A percentile compares a stretch with the other conserved stretches of the same genome.
phyloP scores from a whole-genome alignment of 2,113 vertebrate species.

The Ceratotherium simum region DNA sequence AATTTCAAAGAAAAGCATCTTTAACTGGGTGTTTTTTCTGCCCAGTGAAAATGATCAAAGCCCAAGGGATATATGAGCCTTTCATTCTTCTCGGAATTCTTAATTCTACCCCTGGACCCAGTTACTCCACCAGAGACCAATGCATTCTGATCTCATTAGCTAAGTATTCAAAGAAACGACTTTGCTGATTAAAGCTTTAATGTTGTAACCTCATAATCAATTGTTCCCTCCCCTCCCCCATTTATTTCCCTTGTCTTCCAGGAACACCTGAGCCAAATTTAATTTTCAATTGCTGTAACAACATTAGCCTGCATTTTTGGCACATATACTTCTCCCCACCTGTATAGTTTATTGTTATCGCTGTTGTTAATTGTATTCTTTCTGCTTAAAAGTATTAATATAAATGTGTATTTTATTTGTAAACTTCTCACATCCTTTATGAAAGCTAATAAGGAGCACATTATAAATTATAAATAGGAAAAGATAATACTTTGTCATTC shows the following conservation, averaged over 20 bases:
- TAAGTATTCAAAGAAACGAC: constrained; percentile 32
- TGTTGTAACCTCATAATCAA: background rate
- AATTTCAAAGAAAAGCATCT: constrained; percentile 29
- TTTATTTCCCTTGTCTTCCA: background rate
- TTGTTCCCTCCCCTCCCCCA: background rate
- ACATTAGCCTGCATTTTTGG: background rate
- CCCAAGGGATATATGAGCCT: background rate
- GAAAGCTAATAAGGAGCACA: background rate
- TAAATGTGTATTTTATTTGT: constrained; percentile 12
- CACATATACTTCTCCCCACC: background rate
- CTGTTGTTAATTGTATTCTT: background rate
- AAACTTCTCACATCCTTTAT: background rate
- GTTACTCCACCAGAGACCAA: background rate
- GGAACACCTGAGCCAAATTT: background rate
- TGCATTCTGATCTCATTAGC: constrained; percentile 32
- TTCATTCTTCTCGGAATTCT: constrained; percentile 18
- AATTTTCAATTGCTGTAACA: background rate
- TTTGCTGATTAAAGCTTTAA: constrained; percentile 1
- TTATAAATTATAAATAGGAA: background rate
- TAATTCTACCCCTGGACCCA: background rate
- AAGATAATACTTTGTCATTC: background rate
- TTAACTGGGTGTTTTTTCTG: background rate
- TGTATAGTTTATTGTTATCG: background rate
- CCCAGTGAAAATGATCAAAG: background rate
- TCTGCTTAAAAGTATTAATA: background rate